A percentile compares a stretch with the other conserved stretches of the same genome.
Evolutionary conservation across 1,140 invertebrate species (phyloP).

Genomic region (Cotesia chilonis): DNA sequence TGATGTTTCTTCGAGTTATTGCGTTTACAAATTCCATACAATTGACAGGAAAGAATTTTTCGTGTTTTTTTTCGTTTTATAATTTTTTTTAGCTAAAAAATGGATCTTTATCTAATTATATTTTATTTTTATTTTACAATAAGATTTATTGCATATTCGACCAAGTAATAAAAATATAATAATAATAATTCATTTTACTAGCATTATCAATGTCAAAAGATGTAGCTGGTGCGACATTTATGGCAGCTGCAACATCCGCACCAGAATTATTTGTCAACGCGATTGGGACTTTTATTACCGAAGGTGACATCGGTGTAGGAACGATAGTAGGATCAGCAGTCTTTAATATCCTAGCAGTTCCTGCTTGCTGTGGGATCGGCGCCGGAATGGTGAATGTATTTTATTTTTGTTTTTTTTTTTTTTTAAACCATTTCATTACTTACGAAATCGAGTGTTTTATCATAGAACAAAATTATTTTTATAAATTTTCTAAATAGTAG

Average conservation of each 20-base stretch:
- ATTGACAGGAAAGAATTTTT: no score
- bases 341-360: conserved; percentile 76
- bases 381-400: conserved; percentile 61
- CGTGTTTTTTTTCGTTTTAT: no score
- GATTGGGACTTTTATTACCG: conserved; percentile 69
- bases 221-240: conserved; percentile 73
- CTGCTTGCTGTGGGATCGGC: conserved; percentile 72
- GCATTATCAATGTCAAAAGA: conserved; percentile 65
- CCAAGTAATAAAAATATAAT: neutral
- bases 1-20: no score
- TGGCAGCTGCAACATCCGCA: conserved; percentile 74
- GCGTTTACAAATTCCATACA: no score
- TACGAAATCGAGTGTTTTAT: neutral
- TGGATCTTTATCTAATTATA: no score
- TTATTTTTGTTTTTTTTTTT: neutral
- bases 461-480: no score
- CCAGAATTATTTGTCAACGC: conserved; percentile 70
- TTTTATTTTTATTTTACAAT: no score
- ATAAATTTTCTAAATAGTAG: no score
- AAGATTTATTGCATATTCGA: neutral
- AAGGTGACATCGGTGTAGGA: conserved; percentile 71
- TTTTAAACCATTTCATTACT: neutral
- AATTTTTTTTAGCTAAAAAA: no score
- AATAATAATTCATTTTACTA: conserved; percentile 13
- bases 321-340: conserved; percentile 77